phyloP scores from a whole-genome alignment of 2,797 vertebrate species.

The Champsocephalus esox region DNA sequence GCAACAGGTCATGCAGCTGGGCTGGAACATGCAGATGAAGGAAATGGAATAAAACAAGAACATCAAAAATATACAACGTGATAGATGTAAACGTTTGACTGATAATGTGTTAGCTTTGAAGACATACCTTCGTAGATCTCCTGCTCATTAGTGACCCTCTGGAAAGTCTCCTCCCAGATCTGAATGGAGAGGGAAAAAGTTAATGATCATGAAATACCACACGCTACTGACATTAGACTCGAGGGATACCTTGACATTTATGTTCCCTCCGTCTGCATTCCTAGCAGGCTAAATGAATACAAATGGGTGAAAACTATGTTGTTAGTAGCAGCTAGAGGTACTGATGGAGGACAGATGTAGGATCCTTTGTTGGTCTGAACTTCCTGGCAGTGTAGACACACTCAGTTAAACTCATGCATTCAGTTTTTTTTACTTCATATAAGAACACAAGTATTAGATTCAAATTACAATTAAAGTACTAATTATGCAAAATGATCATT shows the following conservation, averaged over 20 bases:
- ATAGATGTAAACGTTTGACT: background rate
- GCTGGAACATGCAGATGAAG: conserved; percentile 72
- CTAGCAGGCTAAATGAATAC: background rate
- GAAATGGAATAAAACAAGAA: background rate
- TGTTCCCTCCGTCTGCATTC: conserved; percentile 11
- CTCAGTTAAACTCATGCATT: too few species aligned
- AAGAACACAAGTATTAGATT: too few species aligned
- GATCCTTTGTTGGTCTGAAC: conserved; percentile 8
- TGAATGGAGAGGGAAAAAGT: conserved; percentile 64
- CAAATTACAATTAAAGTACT: too few species aligned
- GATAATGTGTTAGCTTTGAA: background rate
- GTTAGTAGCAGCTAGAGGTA: conserved; percentile 12
- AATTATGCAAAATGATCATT: too few species aligned
- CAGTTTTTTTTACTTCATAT: too few species aligned
- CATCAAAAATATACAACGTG: background rate
- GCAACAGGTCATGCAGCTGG: conserved; percentile 92
- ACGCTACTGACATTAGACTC: background rate
- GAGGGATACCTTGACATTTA: conserved; percentile 21
- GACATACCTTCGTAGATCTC: conserved; percentile 95
- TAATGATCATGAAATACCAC: background rate
- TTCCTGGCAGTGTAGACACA: background rate
- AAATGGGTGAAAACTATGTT: background rate
- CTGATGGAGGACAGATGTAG: conserved; percentile 10
- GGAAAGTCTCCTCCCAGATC: conserved; percentile 95
- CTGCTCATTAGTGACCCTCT: conserved; percentile 91